phyloP scores from a whole-genome alignment of 2,888 invertebrate species.

The Brenthis daphne region DNA sequence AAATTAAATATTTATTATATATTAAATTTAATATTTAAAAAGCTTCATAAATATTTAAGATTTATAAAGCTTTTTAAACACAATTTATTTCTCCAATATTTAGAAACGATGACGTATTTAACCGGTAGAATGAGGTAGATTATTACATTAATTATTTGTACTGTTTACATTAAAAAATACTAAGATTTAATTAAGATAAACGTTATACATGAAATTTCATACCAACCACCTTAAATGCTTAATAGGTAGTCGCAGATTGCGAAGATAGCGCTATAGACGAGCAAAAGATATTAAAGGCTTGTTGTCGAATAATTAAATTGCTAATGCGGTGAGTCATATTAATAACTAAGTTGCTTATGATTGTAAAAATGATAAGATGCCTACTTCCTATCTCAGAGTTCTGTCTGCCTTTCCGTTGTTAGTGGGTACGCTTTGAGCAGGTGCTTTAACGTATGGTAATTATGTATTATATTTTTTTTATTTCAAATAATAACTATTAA shows the following conservation, averaged over 20 bases:
- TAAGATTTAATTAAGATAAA: constrained; percentile 23
- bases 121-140: too few species aligned
- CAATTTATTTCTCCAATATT: too few species aligned
- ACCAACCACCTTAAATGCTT: constrained; percentile 16
- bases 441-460: constrained; percentile 26
- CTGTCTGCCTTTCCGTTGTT: constrained; percentile 30
- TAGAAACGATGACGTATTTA: too few species aligned
- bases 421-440: constrained; percentile 37
- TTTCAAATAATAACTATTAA: too few species aligned
- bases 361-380: constrained; percentile 56
- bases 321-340: constrained; percentile 49
- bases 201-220: constrained; percentile 13
- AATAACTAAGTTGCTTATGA: constrained; percentile 48
- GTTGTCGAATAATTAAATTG: constrained; percentile 45
- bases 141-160: not conserved
- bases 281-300: constrained; percentile 19
- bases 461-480: too few species aligned
- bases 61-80: too few species aligned
- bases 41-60: too few species aligned
- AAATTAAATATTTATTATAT: too few species aligned
- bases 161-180: constrained; percentile 15
- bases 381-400: constrained; percentile 53
- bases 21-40: too few species aligned
- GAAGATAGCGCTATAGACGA: constrained; percentile 11
- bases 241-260: constrained; percentile 11